Evolutionary conservation across 2,113 vertebrate species (phyloP).

Genomic region (Brachypteracias leptosomus): DNA sequence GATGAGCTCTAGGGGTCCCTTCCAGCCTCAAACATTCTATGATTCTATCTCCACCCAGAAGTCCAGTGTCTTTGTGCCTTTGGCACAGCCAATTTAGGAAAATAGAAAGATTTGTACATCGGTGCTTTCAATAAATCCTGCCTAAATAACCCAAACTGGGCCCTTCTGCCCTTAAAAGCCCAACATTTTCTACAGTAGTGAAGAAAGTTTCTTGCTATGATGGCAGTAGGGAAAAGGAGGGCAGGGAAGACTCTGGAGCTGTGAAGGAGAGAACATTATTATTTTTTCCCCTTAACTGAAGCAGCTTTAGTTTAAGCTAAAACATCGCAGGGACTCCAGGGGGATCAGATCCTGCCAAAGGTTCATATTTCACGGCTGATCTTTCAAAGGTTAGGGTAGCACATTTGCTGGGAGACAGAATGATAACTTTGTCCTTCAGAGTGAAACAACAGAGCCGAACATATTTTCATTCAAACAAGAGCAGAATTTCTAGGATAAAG

Average conservation of each 20-base stretch:
- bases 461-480: neutral
- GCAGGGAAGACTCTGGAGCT: neutral
- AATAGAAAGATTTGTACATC: neutral
- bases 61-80: neutral
- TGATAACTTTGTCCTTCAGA: conserved; percentile 31
- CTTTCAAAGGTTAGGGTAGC: conserved; percentile 40
- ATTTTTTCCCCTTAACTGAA: neutral
- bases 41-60: neutral
- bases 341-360: conserved; percentile 19
- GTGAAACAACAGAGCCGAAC: neutral
- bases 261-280: neutral
- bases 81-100: neutral
- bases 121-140: neutral
- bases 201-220: neutral
- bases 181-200: neutral
- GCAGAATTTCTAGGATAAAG: neutral
- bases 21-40: too few relatives aligned
- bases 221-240: neutral
- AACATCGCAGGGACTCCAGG: neutral
- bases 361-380: conserved; percentile 16
- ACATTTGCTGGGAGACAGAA: neutral
- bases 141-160: neutral
- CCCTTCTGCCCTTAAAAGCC: neutral
- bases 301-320: neutral
- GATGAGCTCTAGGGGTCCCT: too few relatives aligned